Evolutionary conservation across 2,797 vertebrate genomes (phyloP).

Genomic region (Pseudocheirus occidentalis): DNA sequence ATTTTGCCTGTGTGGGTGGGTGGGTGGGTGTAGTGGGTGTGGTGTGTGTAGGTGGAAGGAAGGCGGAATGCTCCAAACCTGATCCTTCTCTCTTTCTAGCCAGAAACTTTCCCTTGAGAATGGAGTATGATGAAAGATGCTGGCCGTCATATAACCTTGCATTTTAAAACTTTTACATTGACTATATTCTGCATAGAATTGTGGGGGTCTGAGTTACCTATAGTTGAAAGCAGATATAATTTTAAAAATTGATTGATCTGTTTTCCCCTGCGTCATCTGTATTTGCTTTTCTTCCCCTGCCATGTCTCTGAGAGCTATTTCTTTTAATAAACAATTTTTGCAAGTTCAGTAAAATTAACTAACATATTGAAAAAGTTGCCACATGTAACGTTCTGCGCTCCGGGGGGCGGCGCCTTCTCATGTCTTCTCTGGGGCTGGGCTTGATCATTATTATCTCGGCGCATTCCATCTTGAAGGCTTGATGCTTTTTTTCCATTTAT

Average conservation of each 20-base stretch:
- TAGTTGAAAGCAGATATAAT: not conserved
- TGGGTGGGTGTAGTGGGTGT: no score
- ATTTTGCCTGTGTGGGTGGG: not conserved
- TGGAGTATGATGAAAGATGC: conserved; percentile 33
- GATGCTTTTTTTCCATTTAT: not conserved
- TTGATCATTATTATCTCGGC: not conserved
- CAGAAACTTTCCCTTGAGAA: conserved; percentile 48
- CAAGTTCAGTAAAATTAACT: not conserved
- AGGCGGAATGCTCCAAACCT: not conserved
- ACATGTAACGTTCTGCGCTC: not conserved
- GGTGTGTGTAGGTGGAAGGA: not conserved
- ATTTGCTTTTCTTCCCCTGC: not conserved
- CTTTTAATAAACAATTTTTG: not conserved
- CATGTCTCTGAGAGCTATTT: not conserved
- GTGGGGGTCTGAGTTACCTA: not conserved
- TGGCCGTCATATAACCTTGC: conserved; percentile 55
- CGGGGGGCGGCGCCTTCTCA: not conserved
- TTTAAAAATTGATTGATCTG: not conserved
- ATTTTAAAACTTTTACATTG: conserved; percentile 48
- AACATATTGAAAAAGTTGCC: not conserved
- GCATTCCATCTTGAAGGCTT: not conserved
- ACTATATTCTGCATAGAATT: conserved; percentile 33
- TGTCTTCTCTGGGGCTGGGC: not conserved
- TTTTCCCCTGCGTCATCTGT: not conserved
- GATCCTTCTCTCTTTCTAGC: conserved; percentile 35